Conservation (phyloP, 2,113 vertebrate genomes). For the Bufo bufo region DNA sequence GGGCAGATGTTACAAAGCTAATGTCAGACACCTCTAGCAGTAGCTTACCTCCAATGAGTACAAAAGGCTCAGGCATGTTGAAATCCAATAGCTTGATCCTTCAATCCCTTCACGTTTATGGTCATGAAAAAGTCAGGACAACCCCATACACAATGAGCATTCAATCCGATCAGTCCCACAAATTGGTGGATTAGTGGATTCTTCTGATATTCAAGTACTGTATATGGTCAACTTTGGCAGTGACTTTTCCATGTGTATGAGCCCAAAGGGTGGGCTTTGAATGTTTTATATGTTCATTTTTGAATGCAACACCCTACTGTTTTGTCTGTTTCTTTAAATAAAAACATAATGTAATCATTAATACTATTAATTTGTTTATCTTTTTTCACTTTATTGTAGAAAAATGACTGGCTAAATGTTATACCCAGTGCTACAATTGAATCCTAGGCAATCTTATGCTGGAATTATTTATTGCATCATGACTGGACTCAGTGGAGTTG, state of each 20-base stretch:
- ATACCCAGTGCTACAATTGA: slow-evolving; percentile 15
- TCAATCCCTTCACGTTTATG: too few species aligned
- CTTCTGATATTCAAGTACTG: too few species aligned
- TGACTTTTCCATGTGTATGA: neutral
- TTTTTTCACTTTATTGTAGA: neutral
- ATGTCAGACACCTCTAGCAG: too few species aligned
- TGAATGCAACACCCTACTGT: neutral
- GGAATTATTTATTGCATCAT: slow-evolving; percentile 22
- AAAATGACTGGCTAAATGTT: slow-evolving; percentile 13
- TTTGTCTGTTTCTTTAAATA: neutral
- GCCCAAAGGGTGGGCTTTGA: neutral
- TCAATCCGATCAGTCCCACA: too few species aligned
- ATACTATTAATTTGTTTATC: slow-evolving; percentile 1
- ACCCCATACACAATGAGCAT: too few species aligned
- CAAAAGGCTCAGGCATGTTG: too few species aligned
- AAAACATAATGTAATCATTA: neutral
- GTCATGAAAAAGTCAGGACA: too few species aligned
- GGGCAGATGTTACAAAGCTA: too few species aligned
- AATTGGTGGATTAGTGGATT: too few species aligned
- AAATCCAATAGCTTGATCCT: too few species aligned
- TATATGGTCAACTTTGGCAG: too few species aligned
- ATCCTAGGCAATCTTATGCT: neutral
- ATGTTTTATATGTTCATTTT: neutral
- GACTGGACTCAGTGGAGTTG: slow-evolving; percentile 37
- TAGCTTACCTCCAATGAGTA: too few species aligned